Percentiles rank a stretch among this genome's conserved stretches.
Conservation (phyloP, 2,888 invertebrate species). For the Drosophila basisetae region DNA sequence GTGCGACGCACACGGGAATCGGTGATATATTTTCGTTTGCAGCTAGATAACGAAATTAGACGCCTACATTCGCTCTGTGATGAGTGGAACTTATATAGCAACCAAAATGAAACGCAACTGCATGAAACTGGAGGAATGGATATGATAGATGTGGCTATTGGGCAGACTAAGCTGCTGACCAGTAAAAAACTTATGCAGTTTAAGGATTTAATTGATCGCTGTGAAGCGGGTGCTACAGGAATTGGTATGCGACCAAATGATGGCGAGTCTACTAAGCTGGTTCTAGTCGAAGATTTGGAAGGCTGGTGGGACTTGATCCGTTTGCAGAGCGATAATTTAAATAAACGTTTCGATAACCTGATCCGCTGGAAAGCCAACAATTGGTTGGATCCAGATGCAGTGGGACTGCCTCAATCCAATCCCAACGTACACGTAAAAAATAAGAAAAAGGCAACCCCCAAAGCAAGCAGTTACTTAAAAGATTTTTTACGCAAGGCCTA, state of each 20-base stretch:
- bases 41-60: constrained; percentile 85
- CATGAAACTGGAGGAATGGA: constrained; percentile 84
- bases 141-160: constrained; percentile 89
- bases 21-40: constrained; percentile 79
- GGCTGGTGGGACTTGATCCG: constrained; percentile 89
- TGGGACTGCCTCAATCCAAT: constrained; percentile 18
- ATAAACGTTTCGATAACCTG: constrained; percentile 81
- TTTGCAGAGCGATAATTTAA: constrained; percentile 83
- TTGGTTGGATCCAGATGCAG: constrained; percentile 82
- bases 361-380: constrained; percentile 79
- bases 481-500: constrained; percentile 70
- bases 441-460: constrained; percentile 39
- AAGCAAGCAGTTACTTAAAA: constrained; percentile 67
- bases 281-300: constrained; percentile 88
- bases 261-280: constrained; percentile 75
- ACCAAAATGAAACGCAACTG: constrained; percentile 73
- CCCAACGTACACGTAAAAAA: constrained; percentile 19
- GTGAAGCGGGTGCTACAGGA: constrained; percentile 73
- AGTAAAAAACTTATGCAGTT: constrained; percentile 91
- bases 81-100: constrained; percentile 85
- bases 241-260: constrained; percentile 43
- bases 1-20: constrained; percentile 72
- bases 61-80: constrained; percentile 85
- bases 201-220: constrained; percentile 86
- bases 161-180: constrained; percentile 90